A percentile compares a stretch with the other conserved stretches of the same genome.
Conservation (phyloP, 2,797 vertebrate genomes). For the Paramormyrops hopkinsi region DNA sequence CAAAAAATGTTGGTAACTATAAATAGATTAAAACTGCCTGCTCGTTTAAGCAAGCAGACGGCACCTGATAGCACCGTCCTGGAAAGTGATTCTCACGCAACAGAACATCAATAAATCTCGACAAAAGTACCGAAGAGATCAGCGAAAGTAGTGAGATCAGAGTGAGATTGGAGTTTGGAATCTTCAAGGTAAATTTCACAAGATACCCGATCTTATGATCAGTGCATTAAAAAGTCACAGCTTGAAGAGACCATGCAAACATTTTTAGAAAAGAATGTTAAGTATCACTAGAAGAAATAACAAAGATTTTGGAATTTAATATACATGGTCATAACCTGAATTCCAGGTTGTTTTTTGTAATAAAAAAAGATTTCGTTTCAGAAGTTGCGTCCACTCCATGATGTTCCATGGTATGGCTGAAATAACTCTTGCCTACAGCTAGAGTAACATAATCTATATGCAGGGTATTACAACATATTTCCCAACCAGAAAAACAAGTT, state of each 20-base stretch:
- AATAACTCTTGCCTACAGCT: not conserved
- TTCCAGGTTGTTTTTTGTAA: not conserved
- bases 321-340: not conserved
- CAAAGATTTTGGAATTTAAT: not conserved
- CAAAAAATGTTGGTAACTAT: not conserved
- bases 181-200: not conserved
- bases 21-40: not conserved
- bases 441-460: not conserved
- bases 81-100: not conserved
- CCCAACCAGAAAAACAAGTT: not conserved
- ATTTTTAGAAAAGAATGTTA: not conserved
- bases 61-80: not conserved
- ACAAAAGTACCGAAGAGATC: not conserved
- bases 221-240: not conserved
- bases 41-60: not conserved
- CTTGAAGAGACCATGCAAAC: not conserved
- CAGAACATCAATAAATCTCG: not conserved
- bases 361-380: not conserved
- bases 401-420: not conserved
- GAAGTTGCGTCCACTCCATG: not conserved
- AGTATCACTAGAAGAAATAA: not conserved
- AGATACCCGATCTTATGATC: not conserved
- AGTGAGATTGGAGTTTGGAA: not conserved
- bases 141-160: not conserved
- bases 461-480: not conserved